Conservation (phyloP, 2,888 invertebrate species). For the Thera obeliscata region DNA sequence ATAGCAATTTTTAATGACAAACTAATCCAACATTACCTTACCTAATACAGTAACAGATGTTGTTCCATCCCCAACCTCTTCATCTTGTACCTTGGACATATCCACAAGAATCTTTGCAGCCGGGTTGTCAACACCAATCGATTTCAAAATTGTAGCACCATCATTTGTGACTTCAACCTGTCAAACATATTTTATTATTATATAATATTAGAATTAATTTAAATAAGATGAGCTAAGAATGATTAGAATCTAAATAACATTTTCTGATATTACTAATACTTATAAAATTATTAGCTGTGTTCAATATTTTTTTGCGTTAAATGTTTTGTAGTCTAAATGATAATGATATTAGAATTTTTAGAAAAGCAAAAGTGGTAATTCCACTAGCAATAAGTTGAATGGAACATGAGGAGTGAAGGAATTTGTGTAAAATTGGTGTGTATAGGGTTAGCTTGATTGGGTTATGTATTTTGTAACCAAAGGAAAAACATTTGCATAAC, state of each 20-base stretch:
- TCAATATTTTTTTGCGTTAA: too few relatives aligned
- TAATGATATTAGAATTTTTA: too few relatives aligned
- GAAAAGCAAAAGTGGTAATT: too few relatives aligned
- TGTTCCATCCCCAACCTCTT: slow-evolving; percentile 99
- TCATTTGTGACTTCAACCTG: slow-evolving; percentile 98
- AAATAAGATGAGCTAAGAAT: too few relatives aligned
- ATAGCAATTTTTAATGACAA: neutral
- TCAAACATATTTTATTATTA: slow-evolving; percentile 32
- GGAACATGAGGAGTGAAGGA: too few relatives aligned
- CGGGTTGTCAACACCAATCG: slow-evolving; percentile 98
- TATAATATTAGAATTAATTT: neutral
- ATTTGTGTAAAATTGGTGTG: too few relatives aligned
- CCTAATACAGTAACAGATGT: slow-evolving; percentile 98
- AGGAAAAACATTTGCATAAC: neutral
- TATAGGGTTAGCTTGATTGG: too few relatives aligned
- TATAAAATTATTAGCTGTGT: too few relatives aligned
- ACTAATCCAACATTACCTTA: slow-evolving; percentile 53
- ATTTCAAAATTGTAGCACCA: slow-evolving; percentile 98
- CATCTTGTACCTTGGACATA: slow-evolving; percentile 99
- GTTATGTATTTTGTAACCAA: neutral
- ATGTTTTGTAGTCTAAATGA: too few relatives aligned
- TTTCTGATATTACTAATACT: too few relatives aligned
- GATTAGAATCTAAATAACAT: too few relatives aligned
- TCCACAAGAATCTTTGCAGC: slow-evolving; percentile 99
- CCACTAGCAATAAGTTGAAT: too few relatives aligned